These are phyloP conservation scores for Zosterops hypoxanthus DNA, from an alignment of 2,113 vertebrate genomes.

Conservation along the genomic window DNA sequence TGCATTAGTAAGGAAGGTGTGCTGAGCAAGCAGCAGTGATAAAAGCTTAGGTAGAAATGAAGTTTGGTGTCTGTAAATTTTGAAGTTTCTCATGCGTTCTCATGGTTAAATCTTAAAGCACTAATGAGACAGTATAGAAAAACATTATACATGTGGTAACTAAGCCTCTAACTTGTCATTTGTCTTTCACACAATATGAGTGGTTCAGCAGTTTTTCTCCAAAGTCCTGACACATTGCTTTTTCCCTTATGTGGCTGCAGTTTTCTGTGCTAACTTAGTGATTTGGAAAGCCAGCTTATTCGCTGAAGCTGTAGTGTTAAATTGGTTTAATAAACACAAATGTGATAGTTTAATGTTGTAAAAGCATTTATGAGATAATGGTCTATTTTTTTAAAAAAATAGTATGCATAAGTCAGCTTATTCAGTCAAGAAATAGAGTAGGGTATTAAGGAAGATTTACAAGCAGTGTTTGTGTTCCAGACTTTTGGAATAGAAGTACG, in stretches of 20 bases:
- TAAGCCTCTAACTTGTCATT: neutral
- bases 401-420: neutral
- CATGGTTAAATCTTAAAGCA: neutral
- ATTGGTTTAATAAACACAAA: conserved; percentile 50
- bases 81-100: neutral
- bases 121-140: neutral
- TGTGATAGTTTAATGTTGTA: neutral
- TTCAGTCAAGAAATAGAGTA: neutral
- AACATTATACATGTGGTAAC: neutral
- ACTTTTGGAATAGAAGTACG: neutral
- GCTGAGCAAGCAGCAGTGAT: conserved; percentile 3
- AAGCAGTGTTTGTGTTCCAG: neutral
- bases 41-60: neutral
- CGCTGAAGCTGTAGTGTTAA: conserved; percentile 10
- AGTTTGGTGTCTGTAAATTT: neutral
- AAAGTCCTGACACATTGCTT: neutral
- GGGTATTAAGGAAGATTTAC: neutral
- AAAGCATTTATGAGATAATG: neutral
- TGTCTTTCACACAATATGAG: neutral
- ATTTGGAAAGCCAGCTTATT: conserved; percentile 21
- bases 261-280: neutral
- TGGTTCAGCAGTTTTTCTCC: conserved; percentile 21
- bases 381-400: neutral
- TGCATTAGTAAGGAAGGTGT: neutral
- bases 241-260: neutral